Conservation (phyloP, 2,113 vertebrate genomes). For the Oryzias melastigma region DNA sequence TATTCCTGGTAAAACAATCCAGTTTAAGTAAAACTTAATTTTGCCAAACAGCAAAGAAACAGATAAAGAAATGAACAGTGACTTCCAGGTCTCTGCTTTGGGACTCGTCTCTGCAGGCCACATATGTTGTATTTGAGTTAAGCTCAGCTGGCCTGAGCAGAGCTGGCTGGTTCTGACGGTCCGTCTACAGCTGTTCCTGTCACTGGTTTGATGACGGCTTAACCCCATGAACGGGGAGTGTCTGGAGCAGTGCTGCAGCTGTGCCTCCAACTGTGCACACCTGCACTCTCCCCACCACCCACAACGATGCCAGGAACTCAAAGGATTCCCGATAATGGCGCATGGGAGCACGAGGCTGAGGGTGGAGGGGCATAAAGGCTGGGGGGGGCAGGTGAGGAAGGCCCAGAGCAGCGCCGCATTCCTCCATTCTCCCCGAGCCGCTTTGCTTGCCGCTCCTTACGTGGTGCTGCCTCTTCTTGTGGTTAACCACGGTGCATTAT, state of each 20-base stretch:
- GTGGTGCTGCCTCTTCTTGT: conserved; percentile 58
- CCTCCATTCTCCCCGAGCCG: conserved; percentile 40
- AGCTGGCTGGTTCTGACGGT: conserved; percentile 49
- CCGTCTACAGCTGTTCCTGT: conserved; percentile 73
- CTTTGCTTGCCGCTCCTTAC: conserved; percentile 53
- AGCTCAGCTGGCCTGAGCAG: conserved; percentile 8
- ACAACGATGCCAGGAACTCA: conserved; percentile 46
- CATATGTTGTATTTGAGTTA: conserved; percentile 10
- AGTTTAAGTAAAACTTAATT: no score
- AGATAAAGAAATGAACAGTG: background rate
- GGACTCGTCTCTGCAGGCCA: conserved; percentile 9
- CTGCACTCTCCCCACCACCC: conserved; percentile 70
- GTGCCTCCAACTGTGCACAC: conserved; percentile 74
- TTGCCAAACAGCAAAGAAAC: no score
- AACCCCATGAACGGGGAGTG: conserved; percentile 55
- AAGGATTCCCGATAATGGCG: conserved; percentile 43
- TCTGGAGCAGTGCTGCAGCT: conserved; percentile 71
- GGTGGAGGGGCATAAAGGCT: conserved; percentile 50
- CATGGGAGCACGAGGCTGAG: conserved; percentile 41
- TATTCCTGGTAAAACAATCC: no score
- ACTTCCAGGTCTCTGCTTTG: conserved; percentile 18
- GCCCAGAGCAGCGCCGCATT: conserved; percentile 29
- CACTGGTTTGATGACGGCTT: conserved; percentile 55
- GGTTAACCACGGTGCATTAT: conserved; percentile 75
- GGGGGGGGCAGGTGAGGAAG: conserved; percentile 20